These are phyloP conservation scores for Cariama cristata DNA, from an alignment of 2,113 vertebrate genomes.

Conservation along the genomic window DNA sequence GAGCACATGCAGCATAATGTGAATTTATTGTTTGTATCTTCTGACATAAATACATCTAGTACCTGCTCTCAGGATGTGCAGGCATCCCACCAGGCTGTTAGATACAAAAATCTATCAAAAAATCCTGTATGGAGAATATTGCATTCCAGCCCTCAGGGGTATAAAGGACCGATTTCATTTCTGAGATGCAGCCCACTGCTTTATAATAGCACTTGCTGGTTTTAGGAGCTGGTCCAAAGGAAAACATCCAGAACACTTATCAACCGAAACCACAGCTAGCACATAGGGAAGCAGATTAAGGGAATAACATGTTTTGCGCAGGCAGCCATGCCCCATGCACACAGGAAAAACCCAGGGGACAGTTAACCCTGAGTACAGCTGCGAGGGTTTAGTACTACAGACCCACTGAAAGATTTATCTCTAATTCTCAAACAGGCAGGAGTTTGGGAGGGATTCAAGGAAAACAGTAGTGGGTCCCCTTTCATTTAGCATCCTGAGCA, in stretches of 20 bases:
- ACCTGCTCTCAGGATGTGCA: neutral
- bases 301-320: neutral
- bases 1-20: neutral
- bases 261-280: slow-evolving; percentile 40
- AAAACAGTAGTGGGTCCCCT: neutral
- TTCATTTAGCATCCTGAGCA: neutral
- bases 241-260: neutral
- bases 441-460: slow-evolving; percentile 36
- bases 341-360: neutral
- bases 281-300: neutral
- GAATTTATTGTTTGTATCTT: neutral
- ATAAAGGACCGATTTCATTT: neutral
- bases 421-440: neutral
- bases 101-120: neutral
- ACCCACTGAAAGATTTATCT: slow-evolving; percentile 11
- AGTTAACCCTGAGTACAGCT: neutral
- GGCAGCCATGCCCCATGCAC: neutral
- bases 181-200: neutral
- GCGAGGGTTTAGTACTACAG: neutral
- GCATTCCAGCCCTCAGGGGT: neutral
- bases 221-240: slow-evolving; percentile 2
- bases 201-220: neutral
- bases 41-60: neutral
- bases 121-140: neutral
- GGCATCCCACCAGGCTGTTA: neutral